Percentiles rank a stretch among this genome's conserved stretches.
phyloP scores from a whole-genome alignment of 2,113 vertebrate species.

The Propithecus coquereli region DNA sequence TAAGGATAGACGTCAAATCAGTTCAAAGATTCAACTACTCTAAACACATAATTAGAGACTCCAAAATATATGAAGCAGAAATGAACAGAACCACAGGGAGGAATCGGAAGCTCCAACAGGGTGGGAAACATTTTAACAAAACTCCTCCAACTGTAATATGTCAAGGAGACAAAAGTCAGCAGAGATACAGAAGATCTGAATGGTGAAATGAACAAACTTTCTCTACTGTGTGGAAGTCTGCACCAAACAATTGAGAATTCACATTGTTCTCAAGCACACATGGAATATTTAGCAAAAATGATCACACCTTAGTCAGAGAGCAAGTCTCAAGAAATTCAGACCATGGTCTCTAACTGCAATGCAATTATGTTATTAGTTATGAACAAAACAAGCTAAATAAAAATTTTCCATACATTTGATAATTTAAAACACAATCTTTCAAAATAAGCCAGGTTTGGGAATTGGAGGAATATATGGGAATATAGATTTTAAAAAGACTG shows the following conservation, averaged over 20 bases:
- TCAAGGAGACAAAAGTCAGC: not conserved
- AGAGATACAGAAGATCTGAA: not conserved
- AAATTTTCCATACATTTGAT: not conserved
- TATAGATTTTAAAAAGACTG: not conserved
- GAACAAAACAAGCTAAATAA: not conserved
- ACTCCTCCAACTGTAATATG: not conserved
- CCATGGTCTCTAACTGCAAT: not conserved
- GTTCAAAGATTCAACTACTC: not conserved
- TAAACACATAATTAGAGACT: not conserved
- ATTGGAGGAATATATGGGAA: not conserved
- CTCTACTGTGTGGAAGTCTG: not conserved
- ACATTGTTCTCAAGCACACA: not conserved
- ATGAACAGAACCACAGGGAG: not conserved
- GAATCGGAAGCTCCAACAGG: too few species aligned
- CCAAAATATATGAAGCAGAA: not conserved
- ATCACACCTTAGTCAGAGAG: not conserved
- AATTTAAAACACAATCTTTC: not conserved
- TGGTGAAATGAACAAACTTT: not conserved
- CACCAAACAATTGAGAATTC: not conserved
- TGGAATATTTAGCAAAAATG: not conserved
- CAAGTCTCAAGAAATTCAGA: not conserved
- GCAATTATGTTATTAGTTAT: not conserved
- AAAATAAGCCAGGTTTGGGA: not conserved
- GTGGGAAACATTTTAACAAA: not conserved
- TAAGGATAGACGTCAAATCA: not conserved